phyloP scores from a whole-genome alignment of 2,888 invertebrate genomes.

The Xylota sylvarum region DNA sequence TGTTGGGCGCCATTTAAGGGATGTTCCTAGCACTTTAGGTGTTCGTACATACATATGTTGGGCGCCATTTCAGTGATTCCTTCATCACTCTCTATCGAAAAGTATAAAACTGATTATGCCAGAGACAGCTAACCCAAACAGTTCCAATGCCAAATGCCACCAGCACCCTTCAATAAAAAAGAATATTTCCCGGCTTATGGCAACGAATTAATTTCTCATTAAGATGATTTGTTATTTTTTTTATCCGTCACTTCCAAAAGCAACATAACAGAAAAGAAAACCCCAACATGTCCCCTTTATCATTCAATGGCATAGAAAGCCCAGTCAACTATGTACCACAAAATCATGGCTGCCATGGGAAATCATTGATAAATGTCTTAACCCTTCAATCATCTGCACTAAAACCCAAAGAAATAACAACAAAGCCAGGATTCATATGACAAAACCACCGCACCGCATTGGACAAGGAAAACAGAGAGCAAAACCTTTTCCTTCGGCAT shows the following conservation, averaged over 20 bases:
- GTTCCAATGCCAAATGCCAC: background rate
- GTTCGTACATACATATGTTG: background rate
- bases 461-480: slow-evolving; percentile 7
- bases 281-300: slow-evolving; percentile 4
- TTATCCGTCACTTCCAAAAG: slow-evolving; percentile 6
- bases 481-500: slow-evolving; percentile 10
- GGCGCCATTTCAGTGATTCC: background rate
- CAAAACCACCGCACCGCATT: slow-evolving; percentile 37
- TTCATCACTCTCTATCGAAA: background rate
- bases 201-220: slow-evolving; percentile 54
- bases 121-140: no score
- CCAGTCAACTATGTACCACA: slow-evolving; percentile 32
- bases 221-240: slow-evolving; percentile 45
- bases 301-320: background rate
- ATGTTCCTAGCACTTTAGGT: background rate
- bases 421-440: slow-evolving; percentile 52
- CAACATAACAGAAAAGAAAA: slow-evolving; percentile 5
- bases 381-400: slow-evolving; percentile 61
- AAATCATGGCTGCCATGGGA: slow-evolving; percentile 61
- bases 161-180: background rate
- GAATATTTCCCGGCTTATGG: slow-evolving; percentile 25
- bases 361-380: slow-evolving; percentile 70
- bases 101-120: no score
- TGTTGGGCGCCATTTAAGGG: background rate
- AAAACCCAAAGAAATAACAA: slow-evolving; percentile 48